Evolutionary conservation across 2,888 invertebrate genomes (phyloP), one percentile per base, ranked within the genome.

Genomic region (Agrotis exclamationis): DNA sequence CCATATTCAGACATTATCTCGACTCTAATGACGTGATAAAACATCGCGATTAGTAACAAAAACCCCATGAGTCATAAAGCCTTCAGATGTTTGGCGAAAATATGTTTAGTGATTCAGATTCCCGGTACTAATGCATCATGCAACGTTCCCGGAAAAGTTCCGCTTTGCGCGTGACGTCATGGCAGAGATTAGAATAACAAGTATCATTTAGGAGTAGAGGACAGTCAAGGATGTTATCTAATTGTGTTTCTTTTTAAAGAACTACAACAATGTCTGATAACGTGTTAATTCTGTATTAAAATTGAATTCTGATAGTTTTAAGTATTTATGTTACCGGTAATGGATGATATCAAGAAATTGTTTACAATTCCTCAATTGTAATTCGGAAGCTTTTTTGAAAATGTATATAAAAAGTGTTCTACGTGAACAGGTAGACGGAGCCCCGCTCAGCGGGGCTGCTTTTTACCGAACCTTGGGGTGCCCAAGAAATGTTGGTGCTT

Each of bases 11-110:
- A 28, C 39, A 4, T 16, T 9, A 57, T 24, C 48, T 44, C 48
- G 14, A n/a, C 3, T 58, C 56, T 14, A 9, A 74, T 76, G 44
- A 62, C 73, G 14, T 70, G n/a, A 53, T 14, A 20, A 47, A n/a
- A 20, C 39, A 54, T 22, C 13, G 24, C 20, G 33, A 44, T 69
- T 63, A 39, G 51, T 13, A 16, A 44, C 48, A 76, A 75, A 65
- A 65, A 44, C 28, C 54, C 81, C 14, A 63, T 68, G 79, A 76
- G 11, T 80, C 79, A 79, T 47, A 11, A 63, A 58, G 67, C 62
- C 81, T 80, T 67, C 45, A 64, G 64, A 79, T 80, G 18, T 75
- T 59, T 45, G 22, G 51, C 70, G 51, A 80, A 75, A 79, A 74
- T 59, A 47, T 28, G 59, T 33, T 50, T 45, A 14, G 60, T 79